phyloP scores from a whole-genome alignment of 2,113 vertebrate genomes.

The Zosterops lateralis region DNA sequence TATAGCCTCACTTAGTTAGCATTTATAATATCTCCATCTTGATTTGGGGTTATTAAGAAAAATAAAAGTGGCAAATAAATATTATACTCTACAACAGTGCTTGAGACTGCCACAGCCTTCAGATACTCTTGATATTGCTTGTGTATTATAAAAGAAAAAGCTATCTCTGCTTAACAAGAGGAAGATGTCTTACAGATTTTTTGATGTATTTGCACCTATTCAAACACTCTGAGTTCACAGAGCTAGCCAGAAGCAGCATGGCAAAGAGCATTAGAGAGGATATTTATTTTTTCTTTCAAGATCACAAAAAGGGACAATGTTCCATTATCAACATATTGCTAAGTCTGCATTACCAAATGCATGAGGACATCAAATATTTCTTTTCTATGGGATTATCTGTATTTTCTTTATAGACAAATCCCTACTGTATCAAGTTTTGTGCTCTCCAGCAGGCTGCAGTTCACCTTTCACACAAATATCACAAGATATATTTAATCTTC shows the following conservation, averaged over 20 bases:
- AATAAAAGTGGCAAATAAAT: background rate
- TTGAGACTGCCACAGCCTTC: background rate
- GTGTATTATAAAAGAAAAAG: background rate
- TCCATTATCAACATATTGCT: background rate
- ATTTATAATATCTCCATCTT: background rate
- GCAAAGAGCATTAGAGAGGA: background rate
- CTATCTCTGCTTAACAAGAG: background rate
- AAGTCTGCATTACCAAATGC: background rate
- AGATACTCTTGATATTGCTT: background rate
- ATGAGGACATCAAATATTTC: background rate
- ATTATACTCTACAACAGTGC: background rate
- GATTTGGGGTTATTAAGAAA: background rate
- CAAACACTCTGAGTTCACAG: background rate
- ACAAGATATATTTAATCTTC: background rate
- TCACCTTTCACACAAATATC: background rate
- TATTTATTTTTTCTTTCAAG: conserved; percentile 4
- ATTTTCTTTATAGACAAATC: background rate
- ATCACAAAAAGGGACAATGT: background rate
- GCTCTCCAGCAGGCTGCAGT: background rate
- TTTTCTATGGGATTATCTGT: background rate
- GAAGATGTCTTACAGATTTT: background rate
- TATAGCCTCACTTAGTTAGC: background rate
- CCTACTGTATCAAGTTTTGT: background rate
- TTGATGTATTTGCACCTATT: background rate
- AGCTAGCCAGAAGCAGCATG: background rate